These are phyloP conservation scores for Dasyprocta punctata DNA, from an alignment of 2,113 vertebrate species.

Conservation along the genomic window DNA sequence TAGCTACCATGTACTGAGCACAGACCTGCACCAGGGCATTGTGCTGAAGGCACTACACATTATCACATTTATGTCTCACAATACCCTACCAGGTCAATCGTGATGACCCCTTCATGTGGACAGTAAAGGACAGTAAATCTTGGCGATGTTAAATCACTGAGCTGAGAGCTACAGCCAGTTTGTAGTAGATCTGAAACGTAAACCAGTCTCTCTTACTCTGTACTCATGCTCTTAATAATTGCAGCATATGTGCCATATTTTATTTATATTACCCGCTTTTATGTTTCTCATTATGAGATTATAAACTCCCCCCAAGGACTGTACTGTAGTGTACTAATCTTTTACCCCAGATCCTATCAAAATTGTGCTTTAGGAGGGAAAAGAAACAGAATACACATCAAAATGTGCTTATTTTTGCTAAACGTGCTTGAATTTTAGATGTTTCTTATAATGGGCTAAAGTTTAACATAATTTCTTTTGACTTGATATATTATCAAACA, in stretches of 20 bases:
- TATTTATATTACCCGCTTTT: slow-evolving; percentile 43
- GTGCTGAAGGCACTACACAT: neutral
- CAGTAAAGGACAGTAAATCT: neutral
- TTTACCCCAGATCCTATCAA: neutral
- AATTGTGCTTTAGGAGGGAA: slow-evolving; percentile 41
- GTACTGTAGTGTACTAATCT: neutral
- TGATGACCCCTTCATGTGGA: neutral
- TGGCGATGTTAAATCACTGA: neutral
- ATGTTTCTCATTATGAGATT: slow-evolving; percentile 34
- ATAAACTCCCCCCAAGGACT: slow-evolving; percentile 5
- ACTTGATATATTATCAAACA: neutral
- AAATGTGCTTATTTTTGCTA: slow-evolving; percentile 50
- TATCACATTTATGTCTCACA: neutral
- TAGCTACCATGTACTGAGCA: neutral
- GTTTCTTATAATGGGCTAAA: slow-evolving; percentile 17
- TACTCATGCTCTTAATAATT: slow-evolving; percentile 24
- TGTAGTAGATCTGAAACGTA: neutral
- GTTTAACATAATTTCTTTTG: slow-evolving; percentile 52
- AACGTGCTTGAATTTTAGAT: slow-evolving; percentile 55
- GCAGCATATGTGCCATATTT: neutral
- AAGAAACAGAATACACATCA: neutral
- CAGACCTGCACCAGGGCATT: neutral
- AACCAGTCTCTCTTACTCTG: slow-evolving; percentile 13
- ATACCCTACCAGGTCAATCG: neutral
- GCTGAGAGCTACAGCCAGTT: neutral